Percentiles rank a stretch among this genome's conserved stretches.
Evolutionary conservation across 2,797 vertebrate genomes (phyloP).

Genomic region (Coreius guichenoti): DNA sequence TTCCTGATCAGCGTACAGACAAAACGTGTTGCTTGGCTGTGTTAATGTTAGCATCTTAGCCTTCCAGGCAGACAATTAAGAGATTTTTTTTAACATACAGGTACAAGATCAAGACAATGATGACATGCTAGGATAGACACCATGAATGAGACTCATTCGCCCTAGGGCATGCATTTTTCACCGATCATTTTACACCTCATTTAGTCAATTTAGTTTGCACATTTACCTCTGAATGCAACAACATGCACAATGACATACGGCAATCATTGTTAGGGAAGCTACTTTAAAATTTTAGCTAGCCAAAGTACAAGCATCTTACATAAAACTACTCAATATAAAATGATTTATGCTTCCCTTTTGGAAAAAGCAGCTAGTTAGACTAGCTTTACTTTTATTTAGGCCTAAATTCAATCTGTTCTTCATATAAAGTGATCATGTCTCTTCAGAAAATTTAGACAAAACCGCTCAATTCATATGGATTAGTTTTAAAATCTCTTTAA

Average conservation of each 20-base stretch:
- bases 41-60: not conserved
- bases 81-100: not conserved
- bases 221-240: slow-evolving; percentile 5
- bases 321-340: not conserved
- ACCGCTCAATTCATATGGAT: too few relatives aligned
- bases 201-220: not conserved
- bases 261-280: not conserved
- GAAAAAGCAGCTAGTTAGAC: not conserved
- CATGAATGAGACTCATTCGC: not conserved
- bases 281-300: not conserved
- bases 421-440: too few relatives aligned
- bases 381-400: too few relatives aligned
- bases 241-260: not conserved
- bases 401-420: too few relatives aligned
- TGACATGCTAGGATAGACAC: not conserved
- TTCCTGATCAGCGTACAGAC: slow-evolving; percentile 33
- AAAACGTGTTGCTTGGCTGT: not conserved
- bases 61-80: not conserved
- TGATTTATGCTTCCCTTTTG: not conserved
- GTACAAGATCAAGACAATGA: slow-evolving; percentile 14
- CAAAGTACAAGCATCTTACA: not conserved
- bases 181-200: slow-evolving; percentile 7
- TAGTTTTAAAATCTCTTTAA: too few relatives aligned
- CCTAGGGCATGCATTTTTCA: not conserved
- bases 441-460: too few relatives aligned